phyloP scores from a whole-genome alignment of 2,797 vertebrate species.

The Coregonus suidteri region DNA sequence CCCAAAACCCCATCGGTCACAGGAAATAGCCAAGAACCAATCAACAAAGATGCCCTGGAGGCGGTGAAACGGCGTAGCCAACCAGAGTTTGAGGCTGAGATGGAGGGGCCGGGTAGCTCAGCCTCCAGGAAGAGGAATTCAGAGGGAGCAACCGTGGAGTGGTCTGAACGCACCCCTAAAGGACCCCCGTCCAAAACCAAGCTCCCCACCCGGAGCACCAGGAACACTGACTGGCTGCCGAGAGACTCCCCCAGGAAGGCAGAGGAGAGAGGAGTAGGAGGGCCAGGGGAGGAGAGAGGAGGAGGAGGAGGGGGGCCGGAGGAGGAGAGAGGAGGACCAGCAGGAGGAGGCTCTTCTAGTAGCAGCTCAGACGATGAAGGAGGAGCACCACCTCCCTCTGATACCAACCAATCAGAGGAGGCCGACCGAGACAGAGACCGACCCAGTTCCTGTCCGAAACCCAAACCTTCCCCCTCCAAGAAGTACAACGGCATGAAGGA shows the following conservation, averaged over 20 bases:
- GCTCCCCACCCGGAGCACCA: slow-evolving; percentile 74
- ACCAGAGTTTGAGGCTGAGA: slow-evolving; percentile 58
- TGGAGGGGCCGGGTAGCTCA: no score
- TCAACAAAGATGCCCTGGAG: slow-evolving; percentile 39
- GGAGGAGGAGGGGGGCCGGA: slow-evolving; percentile 4
- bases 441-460: slow-evolving; percentile 74
- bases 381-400: slow-evolving; percentile 12
- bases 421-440: slow-evolving; percentile 83
- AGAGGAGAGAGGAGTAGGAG: not conserved
- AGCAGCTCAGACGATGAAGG: slow-evolving; percentile 89
- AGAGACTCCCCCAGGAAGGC: slow-evolving; percentile 26
- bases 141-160: slow-evolving; percentile 51
- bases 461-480: slow-evolving; percentile 84
- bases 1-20: slow-evolving; percentile 52
- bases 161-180: slow-evolving; percentile 75
- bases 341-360: slow-evolving; percentile 68
- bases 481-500: slow-evolving; percentile 95
- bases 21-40: slow-evolving; percentile 54
- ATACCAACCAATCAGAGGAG: slow-evolving; percentile 53
- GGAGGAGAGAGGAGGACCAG: no score
- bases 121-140: slow-evolving; percentile 80
- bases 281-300: slow-evolving; percentile 56
- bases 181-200: slow-evolving; percentile 81
- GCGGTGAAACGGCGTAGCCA: slow-evolving; percentile 53
- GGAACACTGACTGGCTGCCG: slow-evolving; percentile 83